A percentile compares a stretch with the other conserved stretches of the same genome.
Conservation (phyloP, 2,888 invertebrate species). For the Drosophila falleni region DNA sequence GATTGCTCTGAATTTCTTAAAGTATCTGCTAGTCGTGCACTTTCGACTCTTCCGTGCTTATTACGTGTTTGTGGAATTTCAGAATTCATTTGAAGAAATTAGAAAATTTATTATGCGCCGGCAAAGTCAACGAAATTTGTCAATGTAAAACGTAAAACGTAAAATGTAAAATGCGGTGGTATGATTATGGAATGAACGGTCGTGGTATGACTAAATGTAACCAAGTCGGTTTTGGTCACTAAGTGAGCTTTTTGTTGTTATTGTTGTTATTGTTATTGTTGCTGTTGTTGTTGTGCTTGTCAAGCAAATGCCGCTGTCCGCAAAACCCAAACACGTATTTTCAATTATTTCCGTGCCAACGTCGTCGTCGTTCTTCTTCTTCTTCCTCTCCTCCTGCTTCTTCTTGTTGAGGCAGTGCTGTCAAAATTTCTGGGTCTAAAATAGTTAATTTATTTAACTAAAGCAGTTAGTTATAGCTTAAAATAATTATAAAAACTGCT, state of each 20-base stretch:
- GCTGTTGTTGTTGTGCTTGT: constrained; percentile 43
- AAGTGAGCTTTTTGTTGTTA: constrained; percentile 38
- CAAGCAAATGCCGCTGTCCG: constrained; percentile 72
- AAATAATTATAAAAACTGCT: neutral
- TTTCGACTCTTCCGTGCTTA: neutral
- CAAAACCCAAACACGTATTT: constrained; percentile 82
- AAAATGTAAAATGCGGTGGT: constrained; percentile 7
- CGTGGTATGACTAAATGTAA: constrained; percentile 11
- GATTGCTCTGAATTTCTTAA: no score
- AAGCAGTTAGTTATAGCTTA: no score
- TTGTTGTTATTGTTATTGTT: constrained; percentile 29
- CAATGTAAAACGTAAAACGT: constrained; percentile 54
- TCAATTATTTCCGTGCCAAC: constrained; percentile 82
- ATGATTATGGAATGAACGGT: neutral
- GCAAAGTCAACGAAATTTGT: constrained; percentile 65
- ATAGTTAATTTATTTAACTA: rapidly evolving
- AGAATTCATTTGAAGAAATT: constrained; percentile 72
- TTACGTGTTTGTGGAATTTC: constrained; percentile 41
- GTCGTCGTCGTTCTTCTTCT: constrained; percentile 40
- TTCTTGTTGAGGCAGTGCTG: neutral
- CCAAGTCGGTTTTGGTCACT: constrained; percentile 47
- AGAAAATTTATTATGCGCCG: constrained; percentile 70
- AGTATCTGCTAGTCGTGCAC: neutral
- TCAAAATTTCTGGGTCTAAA: neutral
- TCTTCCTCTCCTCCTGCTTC: neutral